Evolutionary conservation across 2,113 vertebrate species (phyloP).

Genomic region (Alces alces): DNA sequence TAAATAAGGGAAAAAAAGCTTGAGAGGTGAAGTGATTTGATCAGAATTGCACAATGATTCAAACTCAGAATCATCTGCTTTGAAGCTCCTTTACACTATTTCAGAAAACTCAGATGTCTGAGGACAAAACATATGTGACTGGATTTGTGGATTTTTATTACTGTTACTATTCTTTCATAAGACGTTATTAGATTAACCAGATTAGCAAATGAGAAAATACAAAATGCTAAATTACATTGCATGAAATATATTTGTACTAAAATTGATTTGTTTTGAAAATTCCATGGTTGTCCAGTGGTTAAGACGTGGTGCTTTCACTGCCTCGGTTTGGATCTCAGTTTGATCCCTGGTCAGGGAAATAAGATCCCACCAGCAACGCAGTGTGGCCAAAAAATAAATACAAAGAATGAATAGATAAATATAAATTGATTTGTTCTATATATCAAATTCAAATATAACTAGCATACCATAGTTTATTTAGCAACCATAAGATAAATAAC

Average conservation of each 20-base stretch:
- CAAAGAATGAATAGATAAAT: neutral
- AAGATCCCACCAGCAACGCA: neutral
- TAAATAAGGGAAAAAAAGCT: neutral
- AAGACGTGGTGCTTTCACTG: neutral
- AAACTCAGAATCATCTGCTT: neutral
- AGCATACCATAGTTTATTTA: neutral
- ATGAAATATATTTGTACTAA: neutral
- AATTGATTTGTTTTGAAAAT: neutral
- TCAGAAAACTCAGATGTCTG: neutral
- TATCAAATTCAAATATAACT: neutral
- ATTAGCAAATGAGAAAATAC: neutral
- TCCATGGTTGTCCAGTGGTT: neutral
- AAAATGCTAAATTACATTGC: neutral
- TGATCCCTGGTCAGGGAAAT: neutral
- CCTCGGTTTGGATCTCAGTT: neutral
- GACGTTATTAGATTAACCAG: neutral
- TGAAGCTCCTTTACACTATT: neutral
- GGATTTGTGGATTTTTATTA: neutral
- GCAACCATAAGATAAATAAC: neutral
- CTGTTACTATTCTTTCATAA: neutral
- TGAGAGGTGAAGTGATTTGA: neutral
- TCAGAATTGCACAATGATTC: neutral
- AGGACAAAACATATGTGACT: neutral
- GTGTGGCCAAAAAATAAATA: neutral
- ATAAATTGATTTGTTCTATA: neutral